Base-by-base conservation (phyloP, 2,797 vertebrate species). In the Crenuchus spilurus region DNA sequence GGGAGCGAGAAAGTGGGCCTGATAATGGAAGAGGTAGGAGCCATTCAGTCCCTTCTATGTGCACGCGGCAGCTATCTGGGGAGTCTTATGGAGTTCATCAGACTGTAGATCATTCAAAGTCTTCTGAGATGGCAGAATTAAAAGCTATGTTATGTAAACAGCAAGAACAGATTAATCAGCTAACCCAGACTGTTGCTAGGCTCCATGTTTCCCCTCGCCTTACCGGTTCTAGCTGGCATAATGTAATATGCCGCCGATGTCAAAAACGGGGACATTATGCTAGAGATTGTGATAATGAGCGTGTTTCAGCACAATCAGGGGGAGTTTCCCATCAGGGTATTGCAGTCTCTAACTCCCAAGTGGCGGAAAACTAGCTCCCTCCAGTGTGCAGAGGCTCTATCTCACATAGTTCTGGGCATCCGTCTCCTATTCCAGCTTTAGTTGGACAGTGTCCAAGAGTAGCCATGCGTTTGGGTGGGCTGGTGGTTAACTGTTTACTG, bases 401-500 rank as follows among this genome's bases (percentile, higher is more conserved):
- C 49, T 52, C 49, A 52, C 6, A 9, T 52, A 52, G 3, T 52
- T 18, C 22, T 2, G 22, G n/a, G 2, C 20, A 22, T 52, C 20
- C 7, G 4, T 51, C 48, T 51, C 3, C 5, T 46, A 9, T 9
- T 9, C 14, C 42, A 6, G 14, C 16, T 4, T 20, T 68, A 37
- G 11, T 52, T 26, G 54, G 6, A 2, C 24, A 6, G 13, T 58
- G 72, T 30, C 49, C 61, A 2, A 33, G 8, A 20, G 49, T 57
- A 7, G 16, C 24, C 1, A 18, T 52, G 1, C 35, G 9, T 2
- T 7, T 75, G 13, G 73, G 57, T 4, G 73, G 31, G 5, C 8
- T 74, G 6, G 13, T 4, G 5, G 51, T 72, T 13, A 41, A 26
- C 4, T 65, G 58, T 26, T 28, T 72, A 5, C 22, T 77, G 1